These are phyloP conservation scores for Schrankia costaestrigalis DNA, from an alignment of 2,888 invertebrate species.

Conservation along the genomic window DNA sequence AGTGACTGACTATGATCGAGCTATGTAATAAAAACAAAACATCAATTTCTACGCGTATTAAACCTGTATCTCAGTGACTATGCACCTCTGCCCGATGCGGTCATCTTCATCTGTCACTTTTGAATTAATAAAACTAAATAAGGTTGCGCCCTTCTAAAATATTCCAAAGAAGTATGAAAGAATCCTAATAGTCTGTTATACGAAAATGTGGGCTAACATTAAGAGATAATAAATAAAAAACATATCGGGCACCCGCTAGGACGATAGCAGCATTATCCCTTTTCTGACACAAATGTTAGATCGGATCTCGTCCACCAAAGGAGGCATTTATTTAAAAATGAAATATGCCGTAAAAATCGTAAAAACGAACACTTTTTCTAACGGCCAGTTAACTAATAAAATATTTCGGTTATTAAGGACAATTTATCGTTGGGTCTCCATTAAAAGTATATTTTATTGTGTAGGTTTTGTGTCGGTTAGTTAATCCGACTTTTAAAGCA, in stretches of 20 bases:
- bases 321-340: slow-evolving; percentile 56
- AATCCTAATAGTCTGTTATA: slow-evolving; percentile 8
- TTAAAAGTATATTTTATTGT: slow-evolving; percentile 73
- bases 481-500: slow-evolving; percentile 45
- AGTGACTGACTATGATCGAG: slow-evolving; percentile 13
- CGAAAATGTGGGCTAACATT: slow-evolving; percentile 12
- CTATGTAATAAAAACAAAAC: slow-evolving; percentile 20
- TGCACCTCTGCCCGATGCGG: slow-evolving; percentile 48
- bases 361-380: slow-evolving; percentile 68
- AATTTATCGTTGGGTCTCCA: slow-evolving; percentile 68
- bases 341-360: slow-evolving; percentile 68
- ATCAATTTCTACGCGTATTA: slow-evolving; percentile 17
- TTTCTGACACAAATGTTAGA: slow-evolving; percentile 72
- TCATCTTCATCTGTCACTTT: slow-evolving; percentile 74
- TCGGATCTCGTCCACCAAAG: slow-evolving; percentile 68
- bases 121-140: slow-evolving; percentile 63
- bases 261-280: slow-evolving; percentile 67
- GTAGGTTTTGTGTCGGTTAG: slow-evolving; percentile 59
- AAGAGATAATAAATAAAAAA: slow-evolving; percentile 38
- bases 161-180: slow-evolving; percentile 7
- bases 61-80: slow-evolving; percentile 25
- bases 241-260: slow-evolving; percentile 64
- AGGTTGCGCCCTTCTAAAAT: slow-evolving; percentile 26
- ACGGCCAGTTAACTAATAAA: slow-evolving; percentile 58
- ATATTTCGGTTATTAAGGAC: slow-evolving; percentile 73